phyloP scores from a whole-genome alignment of 2,797 vertebrate genomes.

The Malurus splendens region DNA sequence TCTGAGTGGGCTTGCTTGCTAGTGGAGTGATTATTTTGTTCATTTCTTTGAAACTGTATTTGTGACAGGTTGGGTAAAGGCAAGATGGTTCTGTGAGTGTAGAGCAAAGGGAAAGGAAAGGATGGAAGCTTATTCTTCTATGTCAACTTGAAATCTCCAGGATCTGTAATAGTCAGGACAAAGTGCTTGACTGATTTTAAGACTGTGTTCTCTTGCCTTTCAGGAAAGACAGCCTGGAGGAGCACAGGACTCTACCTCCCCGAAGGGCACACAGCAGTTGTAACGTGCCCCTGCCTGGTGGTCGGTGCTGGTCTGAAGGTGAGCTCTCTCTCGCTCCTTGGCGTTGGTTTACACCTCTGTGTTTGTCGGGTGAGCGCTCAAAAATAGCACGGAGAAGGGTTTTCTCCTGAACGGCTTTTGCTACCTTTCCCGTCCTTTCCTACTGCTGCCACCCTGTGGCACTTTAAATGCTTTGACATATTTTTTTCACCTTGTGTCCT shows the following conservation, averaged over 20 bases:
- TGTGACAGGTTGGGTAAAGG: neutral
- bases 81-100: neutral
- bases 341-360: neutral
- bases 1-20: neutral
- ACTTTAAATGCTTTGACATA: neutral
- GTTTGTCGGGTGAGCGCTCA: neutral
- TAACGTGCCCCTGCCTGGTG: slow-evolving; percentile 70
- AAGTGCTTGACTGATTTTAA: neutral
- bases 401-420: neutral
- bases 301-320: slow-evolving; percentile 77
- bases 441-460: slow-evolving; percentile 4
- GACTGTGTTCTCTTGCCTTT: neutral
- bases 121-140: neutral
- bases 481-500: neutral
- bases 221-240: slow-evolving; percentile 77
- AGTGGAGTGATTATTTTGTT: neutral
- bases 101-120: neutral
- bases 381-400: neutral
- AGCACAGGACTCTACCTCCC: slow-evolving; percentile 87
- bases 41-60: neutral
- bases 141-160: neutral
- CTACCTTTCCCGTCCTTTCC: neutral
- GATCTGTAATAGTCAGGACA: rapidly evolving
- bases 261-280: slow-evolving; percentile 77
- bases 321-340: neutral